Evolutionary conservation across 2,888 invertebrate species (phyloP).

Genomic region (Netelia melanura): DNA sequence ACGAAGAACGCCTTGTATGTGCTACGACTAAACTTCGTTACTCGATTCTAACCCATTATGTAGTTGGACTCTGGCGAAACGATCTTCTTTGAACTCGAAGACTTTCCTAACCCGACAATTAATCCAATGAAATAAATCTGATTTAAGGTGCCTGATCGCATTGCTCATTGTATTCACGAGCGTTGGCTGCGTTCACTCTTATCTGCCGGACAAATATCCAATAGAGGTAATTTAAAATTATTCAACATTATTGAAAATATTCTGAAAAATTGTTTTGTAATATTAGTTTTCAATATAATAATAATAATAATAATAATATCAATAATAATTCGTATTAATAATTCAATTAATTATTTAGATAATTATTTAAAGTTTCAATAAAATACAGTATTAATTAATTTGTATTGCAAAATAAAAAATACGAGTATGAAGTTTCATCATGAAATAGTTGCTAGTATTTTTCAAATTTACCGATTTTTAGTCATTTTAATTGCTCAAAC

Average conservation of each 20-base stretch:
- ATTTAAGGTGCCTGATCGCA: conserved; percentile 79
- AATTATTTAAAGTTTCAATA: no score
- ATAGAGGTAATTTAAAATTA: conserved; percentile 78
- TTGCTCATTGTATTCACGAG: conserved; percentile 76
- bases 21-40: conserved; percentile 56
- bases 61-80: conserved; percentile 18
- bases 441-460: no score
- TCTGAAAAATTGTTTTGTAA: no score
- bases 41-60: conserved; percentile 52
- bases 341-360: no score
- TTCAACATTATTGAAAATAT: neutral
- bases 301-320: no score
- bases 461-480: no score
- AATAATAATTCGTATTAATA: no score
- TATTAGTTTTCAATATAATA: no score
- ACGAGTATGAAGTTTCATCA: no score
- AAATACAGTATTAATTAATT: no score
- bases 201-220: conserved; percentile 81
- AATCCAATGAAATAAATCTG: conserved; percentile 68
- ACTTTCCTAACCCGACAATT: conserved; percentile 64
- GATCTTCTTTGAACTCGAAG: conserved; percentile 65
- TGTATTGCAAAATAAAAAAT: no score
- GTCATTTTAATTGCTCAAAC: no score
- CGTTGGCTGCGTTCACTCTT: conserved; percentile 74
- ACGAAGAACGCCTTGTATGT: neutral